Evolutionary conservation across 2,113 vertebrate genomes (phyloP), one percentile per base, ranked within the genome.

Genomic region (Vireo altiloquus): DNA sequence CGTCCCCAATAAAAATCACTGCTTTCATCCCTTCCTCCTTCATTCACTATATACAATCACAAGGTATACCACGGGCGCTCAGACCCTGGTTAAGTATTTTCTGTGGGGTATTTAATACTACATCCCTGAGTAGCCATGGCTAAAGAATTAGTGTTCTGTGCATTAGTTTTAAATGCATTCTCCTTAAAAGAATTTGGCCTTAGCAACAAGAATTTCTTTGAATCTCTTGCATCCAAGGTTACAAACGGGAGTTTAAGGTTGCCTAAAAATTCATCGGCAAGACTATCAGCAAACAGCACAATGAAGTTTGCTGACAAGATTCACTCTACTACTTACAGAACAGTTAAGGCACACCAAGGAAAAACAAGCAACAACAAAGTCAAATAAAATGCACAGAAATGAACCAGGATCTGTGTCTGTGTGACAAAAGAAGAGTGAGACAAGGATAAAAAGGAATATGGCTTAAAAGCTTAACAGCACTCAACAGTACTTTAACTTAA

Each of bases 1-100:
- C 2, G 2, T 22, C 37, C 27, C 14, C 8, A 37, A 0, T 23
- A 68, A 86, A 68, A 68, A 44, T 22, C 0, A 0, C 4, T 1
- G 0, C 33, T 60, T 37, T 33, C 17, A 68, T 52, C 57, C 27
- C 33, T 44, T 52, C 33, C 46, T 44, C 53, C 63, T 44, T 52
- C 33, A 52, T 33, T 60, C 27, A 23, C 37, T 60, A 33, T 15
- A 23, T 5, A 18, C 6, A 60, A 3, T 19, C 33, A 60, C 37
- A 60, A 37, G 33, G 27, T 27, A 19, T 15, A 37, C 7, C 17
- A 60, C 2, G 1, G 33, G 19, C 1, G 2, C 6, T 37, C 31
- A 44, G 37, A 25, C 14, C 17, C 21, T 27, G 14, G 22, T 50
- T 31, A 60, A 23, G 5, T 24, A 27, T 44, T 59, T 86, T 37